Evolutionary conservation across 2,888 invertebrate species (phyloP), one percentile per base, ranked within the genome.

Genomic region (Tigriopus californicus): DNA sequence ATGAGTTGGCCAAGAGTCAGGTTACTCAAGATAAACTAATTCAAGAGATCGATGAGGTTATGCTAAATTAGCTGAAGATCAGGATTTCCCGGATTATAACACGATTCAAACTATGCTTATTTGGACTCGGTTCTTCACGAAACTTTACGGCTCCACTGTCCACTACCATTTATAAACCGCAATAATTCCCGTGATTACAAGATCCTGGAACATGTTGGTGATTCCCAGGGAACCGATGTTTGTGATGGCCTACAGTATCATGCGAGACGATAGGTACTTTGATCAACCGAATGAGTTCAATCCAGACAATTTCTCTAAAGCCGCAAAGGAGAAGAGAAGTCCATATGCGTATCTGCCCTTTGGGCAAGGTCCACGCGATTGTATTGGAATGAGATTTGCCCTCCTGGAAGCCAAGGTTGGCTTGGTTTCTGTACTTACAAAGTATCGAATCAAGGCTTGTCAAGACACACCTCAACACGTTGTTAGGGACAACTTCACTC

Each of bases 301-400:
- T 20, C 56, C 56, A 13, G 56, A 56, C 4, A 41, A 56, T 20
- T 56, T 56, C 22, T 42, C 56, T 15, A 56, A 56, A 41, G 44
- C 41, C 6, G 56, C 56, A 2, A 40, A 42, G 42, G 42, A 10
- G n/a, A n/a, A 40, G 15, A 40, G 56, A 20, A 41, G 24, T 20
- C 42, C 56, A 2, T 56, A 42, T 11, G 22, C 56, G 6, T 56
- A 20, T 42, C 22, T 56, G 4, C 41, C 42, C 4, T 56, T 56
- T 42, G 56, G 56, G 2, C 56, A 56, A 42, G 56, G 56, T 18
- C 56, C 56, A 3, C 4, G 53, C 6, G 53, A 6, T 15, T 53
- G 41, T 13, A 15, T 33, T 12, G 33, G 53, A 25, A 53, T 49
- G 49, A 15, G 49, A 49, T 49, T 49, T 49, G 49, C 49, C 20